Base-by-base conservation (phyloP, 2,888 invertebrate species). In the Idaea aversata region DNA sequence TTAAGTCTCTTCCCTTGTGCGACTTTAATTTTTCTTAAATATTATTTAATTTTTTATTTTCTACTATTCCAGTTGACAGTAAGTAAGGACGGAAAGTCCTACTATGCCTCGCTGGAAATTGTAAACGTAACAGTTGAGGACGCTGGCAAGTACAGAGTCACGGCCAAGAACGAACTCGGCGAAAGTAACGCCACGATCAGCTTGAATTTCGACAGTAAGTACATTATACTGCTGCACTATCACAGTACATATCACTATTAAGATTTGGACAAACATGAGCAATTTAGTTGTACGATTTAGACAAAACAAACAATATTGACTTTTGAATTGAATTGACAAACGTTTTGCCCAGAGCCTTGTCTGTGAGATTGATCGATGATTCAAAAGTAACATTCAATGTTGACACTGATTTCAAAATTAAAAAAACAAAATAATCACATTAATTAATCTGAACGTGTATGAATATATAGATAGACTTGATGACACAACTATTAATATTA, bases 141-240 rank as follows among this genome's bases (percentile, higher is more conserved):
- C 94, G 98, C 98, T 92, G 98, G 98, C 86, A 98, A 98, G 94
- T 98, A 98, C 93, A 97, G 98, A 94, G 98, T 98, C 82, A 98
- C 97, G 82, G 98, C 98, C 82, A 99, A 99, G 94, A 99, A 98
- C 94, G 98, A 98, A 93, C 95, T 98, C 82, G 99, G 99, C 88
- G 99, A 99, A 93, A 98, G 98, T 88, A 98, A 98, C 90, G 98
- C 98, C 71, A 98, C 98, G 73, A 98, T 98, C 92, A 98, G 98
- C 94, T 96, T 99, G 82, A 99, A 99, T 94, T 98, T 99, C 94
- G 98, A 98, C 96, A 98, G 99, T 99, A 95, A 97, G 98, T 97
- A 74, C n/a, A 59, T 59, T 59, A n/a, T 34, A 59, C 25, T 25
- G 15, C 16, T 65, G n/a, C 61, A 66, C 47, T 47, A 15, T 62